Percentiles rank a stretch among this genome's conserved stretches.
phyloP scores from a whole-genome alignment of 2,113 vertebrate species.

The Myrmecophaga tridactyla region DNA sequence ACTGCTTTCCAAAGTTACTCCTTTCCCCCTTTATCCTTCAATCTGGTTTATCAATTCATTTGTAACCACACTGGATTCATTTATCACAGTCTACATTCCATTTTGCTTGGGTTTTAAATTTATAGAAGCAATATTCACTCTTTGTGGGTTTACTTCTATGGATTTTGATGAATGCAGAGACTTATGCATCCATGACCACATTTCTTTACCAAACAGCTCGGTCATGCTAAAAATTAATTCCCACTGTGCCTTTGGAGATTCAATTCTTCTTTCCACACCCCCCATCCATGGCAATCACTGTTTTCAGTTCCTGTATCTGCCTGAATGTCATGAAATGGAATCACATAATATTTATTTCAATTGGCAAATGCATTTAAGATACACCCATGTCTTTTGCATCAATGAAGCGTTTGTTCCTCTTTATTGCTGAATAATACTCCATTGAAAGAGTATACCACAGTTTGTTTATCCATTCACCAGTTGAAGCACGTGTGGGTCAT shows the following conservation, averaged over 20 bases:
- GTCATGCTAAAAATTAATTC: background rate
- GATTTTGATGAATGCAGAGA: background rate
- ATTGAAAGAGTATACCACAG: background rate
- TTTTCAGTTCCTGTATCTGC: background rate
- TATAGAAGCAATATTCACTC: background rate
- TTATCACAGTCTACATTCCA: background rate
- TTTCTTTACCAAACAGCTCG: background rate
- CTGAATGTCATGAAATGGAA: background rate
- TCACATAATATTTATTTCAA: too few species aligned
- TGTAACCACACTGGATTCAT: background rate
- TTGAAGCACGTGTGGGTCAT: background rate
- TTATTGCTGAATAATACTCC: background rate
- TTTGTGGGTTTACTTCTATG: background rate
- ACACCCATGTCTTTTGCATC: background rate
- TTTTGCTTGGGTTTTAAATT: background rate
- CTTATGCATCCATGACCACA: background rate
- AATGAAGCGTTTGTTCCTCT: background rate
- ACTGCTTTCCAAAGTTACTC: background rate
- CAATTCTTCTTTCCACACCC: background rate
- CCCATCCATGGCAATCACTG: background rate
- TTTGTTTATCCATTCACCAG: background rate
- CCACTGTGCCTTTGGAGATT: background rate
- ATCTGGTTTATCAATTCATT: background rate
- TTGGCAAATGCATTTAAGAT: background rate
- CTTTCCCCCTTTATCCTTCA: background rate